Conservation (phyloP, 2,888 invertebrate species). For the Cyaniris semiargus region DNA sequence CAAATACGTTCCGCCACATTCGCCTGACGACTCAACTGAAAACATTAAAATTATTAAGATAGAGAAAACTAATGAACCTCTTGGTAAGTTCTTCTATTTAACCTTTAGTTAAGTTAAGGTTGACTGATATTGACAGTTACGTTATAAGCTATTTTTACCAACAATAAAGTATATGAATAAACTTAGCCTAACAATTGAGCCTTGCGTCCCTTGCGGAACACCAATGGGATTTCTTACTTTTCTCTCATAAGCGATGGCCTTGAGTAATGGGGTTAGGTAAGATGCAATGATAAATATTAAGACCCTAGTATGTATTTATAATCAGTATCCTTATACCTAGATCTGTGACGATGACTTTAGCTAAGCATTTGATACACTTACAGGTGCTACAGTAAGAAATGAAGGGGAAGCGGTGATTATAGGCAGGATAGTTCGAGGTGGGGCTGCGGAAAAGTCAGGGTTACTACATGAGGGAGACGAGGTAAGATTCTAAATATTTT, state of each 20-base stretch:
- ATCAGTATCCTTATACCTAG: too few species aligned
- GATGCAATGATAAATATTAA: too few species aligned
- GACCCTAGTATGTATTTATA: too few species aligned
- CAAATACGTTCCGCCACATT: conserved; percentile 56
- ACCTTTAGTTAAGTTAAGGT: background rate
- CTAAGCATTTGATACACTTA: conserved; percentile 33
- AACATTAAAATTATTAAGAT: conserved; percentile 96
- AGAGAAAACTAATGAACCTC: conserved; percentile 97
- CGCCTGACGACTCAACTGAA: conserved; percentile 80
- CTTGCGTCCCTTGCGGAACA: conserved; percentile 6
- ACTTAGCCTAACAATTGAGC: background rate
- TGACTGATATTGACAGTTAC: background rate
- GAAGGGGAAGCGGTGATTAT: conserved; percentile 98
- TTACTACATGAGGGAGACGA: conserved; percentile 98
- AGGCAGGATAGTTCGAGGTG: conserved; percentile 97
- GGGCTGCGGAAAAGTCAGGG: conserved; percentile 97
- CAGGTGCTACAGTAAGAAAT: conserved; percentile 90
- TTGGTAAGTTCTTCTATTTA: conserved; percentile 70
- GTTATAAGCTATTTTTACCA: background rate
- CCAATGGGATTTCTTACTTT: background rate
- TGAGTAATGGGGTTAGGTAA: too few species aligned
- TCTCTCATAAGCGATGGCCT: background rate
- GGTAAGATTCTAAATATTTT: conserved; percentile 66
- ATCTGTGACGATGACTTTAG: background rate
- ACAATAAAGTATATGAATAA: background rate